Conservation (phyloP, 2,113 vertebrate genomes). For the Jaculus jaculus region DNA sequence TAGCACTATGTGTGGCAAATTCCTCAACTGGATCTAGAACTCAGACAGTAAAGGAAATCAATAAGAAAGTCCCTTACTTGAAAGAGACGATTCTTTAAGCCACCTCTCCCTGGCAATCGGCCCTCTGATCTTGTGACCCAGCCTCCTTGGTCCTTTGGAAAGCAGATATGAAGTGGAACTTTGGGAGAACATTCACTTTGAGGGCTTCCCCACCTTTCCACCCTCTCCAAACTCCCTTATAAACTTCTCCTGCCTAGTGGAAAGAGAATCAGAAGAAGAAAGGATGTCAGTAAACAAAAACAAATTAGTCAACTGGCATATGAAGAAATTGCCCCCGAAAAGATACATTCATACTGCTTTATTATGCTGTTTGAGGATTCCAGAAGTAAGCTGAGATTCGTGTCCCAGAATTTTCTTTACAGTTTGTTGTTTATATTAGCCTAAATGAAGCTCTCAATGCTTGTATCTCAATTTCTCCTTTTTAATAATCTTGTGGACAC, state of each 20-base stretch:
- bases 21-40: neutral
- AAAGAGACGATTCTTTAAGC: slow-evolving; percentile 62
- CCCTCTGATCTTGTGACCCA: slow-evolving; percentile 52
- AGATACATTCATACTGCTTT: neutral
- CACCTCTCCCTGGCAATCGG: slow-evolving; percentile 38
- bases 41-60: neutral
- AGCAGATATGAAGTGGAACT: slow-evolving; percentile 55
- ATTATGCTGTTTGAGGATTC: neutral
- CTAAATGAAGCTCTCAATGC: neutral
- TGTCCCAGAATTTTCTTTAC: neutral
- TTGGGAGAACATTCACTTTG: neutral
- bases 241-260: neutral
- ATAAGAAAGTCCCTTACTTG: slow-evolving; percentile 66
- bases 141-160: slow-evolving; percentile 68
- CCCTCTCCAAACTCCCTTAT: neutral
- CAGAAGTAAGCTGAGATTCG: neutral
- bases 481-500: neutral
- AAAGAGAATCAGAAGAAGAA: neutral
- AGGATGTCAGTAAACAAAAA: neutral
- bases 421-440: neutral
- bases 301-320: neutral
- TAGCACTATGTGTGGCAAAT: neutral
- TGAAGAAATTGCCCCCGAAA: neutral
- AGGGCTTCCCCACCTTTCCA: neutral
- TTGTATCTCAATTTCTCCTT: neutral